Base-by-base conservation (phyloP, 2,888 invertebrate genomes). In the Apamea anceps region DNA sequence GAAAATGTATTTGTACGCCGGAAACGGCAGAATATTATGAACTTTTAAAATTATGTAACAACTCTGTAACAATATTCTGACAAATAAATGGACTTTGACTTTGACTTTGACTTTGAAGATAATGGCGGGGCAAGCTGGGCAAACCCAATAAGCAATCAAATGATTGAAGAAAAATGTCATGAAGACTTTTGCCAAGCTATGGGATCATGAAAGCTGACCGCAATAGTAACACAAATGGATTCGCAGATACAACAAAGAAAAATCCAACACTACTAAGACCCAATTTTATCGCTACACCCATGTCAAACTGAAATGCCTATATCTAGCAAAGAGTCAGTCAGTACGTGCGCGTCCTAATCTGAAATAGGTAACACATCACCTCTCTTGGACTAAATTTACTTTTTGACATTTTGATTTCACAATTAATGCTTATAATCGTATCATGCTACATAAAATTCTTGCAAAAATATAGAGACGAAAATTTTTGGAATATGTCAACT, bases 261-360 rank as follows among this genome's bases (percentile, higher is more conserved):
- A 45, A 5, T 45, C 15, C 8, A 5, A 32, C 25, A 32, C 15
- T 15, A 28, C 28, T n/a, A 48, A 60, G 10, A 76, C 15, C 60
- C 48, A 48, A 67, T 57, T 65, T 65, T 65, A 65, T n/a, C 42
- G 45, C 54, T 45, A 18, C n/a, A 78, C 66, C 57, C 28, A 77
- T 60, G 15, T 77, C 67, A 77, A 78, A 21, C 32, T 13, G 57
- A 21, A n/a, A 28, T 37, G 48, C 77, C 45, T 78, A 77, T 78
- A 77, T 77, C 48, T 48, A 78, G n/a, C 28, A 18, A 15, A 42
- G 37, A 77, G 48, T 37, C 28, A 21, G n/a, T 25, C 57, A 67
- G 48, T 66, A 48, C 57, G 45, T 57, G 10, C 57, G 37, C 37
- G 48, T 57, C 25, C 57, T 57, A 21, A 77, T 77, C 57, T 66